A percentile compares a stretch with the other conserved stretches of the same genome.
phyloP scores from a whole-genome alignment of 2,113 vertebrate species.

The Pygoscelis adeliae region DNA sequence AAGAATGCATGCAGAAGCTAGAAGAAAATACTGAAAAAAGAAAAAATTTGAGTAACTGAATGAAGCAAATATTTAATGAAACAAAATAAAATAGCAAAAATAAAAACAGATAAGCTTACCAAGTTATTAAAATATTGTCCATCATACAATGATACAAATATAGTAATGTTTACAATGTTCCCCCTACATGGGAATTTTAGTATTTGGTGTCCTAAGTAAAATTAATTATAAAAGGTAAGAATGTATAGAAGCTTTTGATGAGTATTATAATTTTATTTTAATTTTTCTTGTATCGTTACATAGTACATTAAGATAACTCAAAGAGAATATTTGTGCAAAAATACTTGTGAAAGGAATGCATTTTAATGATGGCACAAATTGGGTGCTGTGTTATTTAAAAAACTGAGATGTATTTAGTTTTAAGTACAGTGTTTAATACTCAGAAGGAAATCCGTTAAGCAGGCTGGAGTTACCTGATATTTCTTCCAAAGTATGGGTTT shows the following conservation, averaged over 20 bases:
- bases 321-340: neutral
- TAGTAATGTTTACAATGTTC: neutral
- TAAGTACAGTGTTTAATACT: neutral
- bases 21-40: neutral
- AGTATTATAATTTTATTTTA: neutral
- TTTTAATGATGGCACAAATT: neutral
- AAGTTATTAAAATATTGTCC: neutral
- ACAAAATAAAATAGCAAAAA: neutral
- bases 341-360: neutral
- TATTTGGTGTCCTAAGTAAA: neutral
- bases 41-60: neutral
- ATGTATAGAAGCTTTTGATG: neutral
- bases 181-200: neutral
- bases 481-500: neutral
- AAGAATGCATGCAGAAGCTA: neutral
- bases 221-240: neutral
- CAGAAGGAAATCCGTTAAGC: neutral
- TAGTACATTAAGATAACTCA: neutral
- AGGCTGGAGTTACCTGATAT: neutral
- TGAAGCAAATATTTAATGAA: neutral
- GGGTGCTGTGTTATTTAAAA: neutral
- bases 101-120: neutral
- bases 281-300: neutral
- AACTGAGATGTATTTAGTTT: neutral
- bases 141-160: neutral